Percentiles rank a stretch among this genome's conserved stretches.
Evolutionary conservation across 2,113 vertebrate genomes (phyloP).

Genomic region (Menura novaehollandiae): DNA sequence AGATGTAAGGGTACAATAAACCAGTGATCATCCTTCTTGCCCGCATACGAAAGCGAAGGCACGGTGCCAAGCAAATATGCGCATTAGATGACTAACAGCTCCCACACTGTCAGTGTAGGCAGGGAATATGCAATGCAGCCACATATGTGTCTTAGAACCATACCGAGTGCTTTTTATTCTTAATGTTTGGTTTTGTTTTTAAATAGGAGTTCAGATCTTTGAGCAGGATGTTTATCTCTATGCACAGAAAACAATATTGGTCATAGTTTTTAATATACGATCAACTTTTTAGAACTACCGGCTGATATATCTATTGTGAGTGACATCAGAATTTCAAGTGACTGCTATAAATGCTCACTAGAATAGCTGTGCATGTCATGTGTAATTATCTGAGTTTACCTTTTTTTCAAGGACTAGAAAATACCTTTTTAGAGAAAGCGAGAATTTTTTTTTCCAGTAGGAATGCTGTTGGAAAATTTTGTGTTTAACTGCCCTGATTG

Average conservation of each 20-base stretch:
- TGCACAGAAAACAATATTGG: constrained; percentile 54
- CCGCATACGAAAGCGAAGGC: constrained; percentile 7
- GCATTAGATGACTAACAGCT: constrained; percentile 69
- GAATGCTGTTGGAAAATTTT: not conserved
- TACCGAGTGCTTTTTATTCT: constrained; percentile 41
- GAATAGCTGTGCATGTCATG: not conserved
- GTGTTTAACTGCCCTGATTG: not conserved
- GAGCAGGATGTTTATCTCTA: constrained; percentile 62
- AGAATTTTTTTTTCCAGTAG: not conserved
- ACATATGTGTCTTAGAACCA: constrained; percentile 44
- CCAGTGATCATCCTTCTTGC: not conserved
- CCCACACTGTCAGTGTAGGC: constrained; percentile 66
- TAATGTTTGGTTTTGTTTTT: constrained; percentile 62
- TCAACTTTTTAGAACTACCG: not conserved
- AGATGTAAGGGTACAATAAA: constrained; percentile 7
- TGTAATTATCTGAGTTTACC: not conserved
- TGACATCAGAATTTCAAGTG: constrained; percentile 32
- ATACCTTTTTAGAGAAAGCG: not conserved
- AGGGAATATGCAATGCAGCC: constrained; percentile 60
- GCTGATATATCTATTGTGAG: not conserved
- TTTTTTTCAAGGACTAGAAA: not conserved
- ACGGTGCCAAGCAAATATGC: constrained; percentile 58
- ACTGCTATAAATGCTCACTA: not conserved
- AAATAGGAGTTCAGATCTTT: constrained; percentile 41
- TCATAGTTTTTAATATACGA: constrained; percentile 1